Evolutionary conservation across 1,140 invertebrate species (phyloP), one percentile per base, ranked within the genome.

Genomic region (Microvelia longipes): DNA sequence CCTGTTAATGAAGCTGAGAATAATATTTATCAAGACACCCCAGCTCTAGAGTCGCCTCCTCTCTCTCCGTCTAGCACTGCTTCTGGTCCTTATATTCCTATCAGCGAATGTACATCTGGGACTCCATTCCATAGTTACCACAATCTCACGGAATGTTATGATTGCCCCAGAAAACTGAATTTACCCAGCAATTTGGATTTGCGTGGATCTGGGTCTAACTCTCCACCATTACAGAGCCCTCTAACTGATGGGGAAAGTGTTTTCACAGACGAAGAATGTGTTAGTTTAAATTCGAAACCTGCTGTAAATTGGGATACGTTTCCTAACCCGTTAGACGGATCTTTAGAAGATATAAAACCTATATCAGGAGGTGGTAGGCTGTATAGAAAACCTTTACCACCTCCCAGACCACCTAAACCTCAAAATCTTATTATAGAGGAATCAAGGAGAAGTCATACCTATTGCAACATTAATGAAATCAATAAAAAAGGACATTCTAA

Each of bases 71-170:
- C 81, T 19, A 85, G 84, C 72, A 83, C 82, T 28, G 83, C 83
- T 29, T 85, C 87, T 1, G 87, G 87, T 2, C 88, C 89, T 0
- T 92, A 92, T 75, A 91, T 91, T 80, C 85, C 88, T 28, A 88
- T 92, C 73, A 94, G 91, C 70, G 92, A 95, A 79, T 96, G 94
- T 78, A 89, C 91, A 72, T 93, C 93, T 68, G 94, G 94, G 63
- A 85, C 84, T 71, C 85, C 86, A 13, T 79, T 83, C 61, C 28
- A 50, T 60, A n/a, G 27, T 19, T 24, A 63, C 28, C 30, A 19
- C 68, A 63, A 28, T 60, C 64, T 25, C 29, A 75, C 73, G 63
- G 77, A 77, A 15, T 84, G 82, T 72, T 85, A 85, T 76, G 83
- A 85, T 75, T 79, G 79, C 70, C 84, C 83, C 14, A 75, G 84